Evolutionary conservation across 2,113 vertebrate genomes (phyloP).

Genomic region (Cephalopholis sonnerati): DNA sequence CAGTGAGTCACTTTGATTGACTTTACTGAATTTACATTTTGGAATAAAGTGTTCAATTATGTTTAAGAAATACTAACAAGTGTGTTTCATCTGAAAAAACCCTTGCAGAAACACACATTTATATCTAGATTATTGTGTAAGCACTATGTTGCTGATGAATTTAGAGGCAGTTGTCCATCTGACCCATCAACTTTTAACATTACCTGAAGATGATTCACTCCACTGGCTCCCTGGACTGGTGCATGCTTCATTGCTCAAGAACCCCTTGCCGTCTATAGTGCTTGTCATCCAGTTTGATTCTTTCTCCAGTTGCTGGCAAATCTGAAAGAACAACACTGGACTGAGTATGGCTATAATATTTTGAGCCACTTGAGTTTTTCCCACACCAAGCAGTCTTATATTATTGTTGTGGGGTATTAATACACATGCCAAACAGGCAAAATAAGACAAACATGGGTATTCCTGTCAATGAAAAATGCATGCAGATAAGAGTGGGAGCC

Average conservation of each 20-base stretch:
- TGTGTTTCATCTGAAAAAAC: neutral
- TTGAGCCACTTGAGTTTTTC: slow-evolving; percentile 15
- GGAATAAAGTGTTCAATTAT: neutral
- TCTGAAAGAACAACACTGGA: slow-evolving; percentile 78
- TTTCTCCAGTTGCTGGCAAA: slow-evolving; percentile 80
- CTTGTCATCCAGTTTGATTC: slow-evolving; percentile 57
- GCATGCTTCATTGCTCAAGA: slow-evolving; percentile 81
- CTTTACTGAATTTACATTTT: neutral
- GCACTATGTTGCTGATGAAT: neutral
- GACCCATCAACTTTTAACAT: slow-evolving; percentile 16
- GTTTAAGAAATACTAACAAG: neutral
- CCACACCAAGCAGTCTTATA: slow-evolving; percentile 15
- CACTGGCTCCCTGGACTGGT: slow-evolving; percentile 82
- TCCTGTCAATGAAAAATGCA: slow-evolving; percentile 79
- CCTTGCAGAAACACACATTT: neutral
- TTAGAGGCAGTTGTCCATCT: neutral
- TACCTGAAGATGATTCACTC: slow-evolving; percentile 85
- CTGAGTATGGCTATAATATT: slow-evolving; percentile 56
- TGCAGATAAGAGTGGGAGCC: slow-evolving; percentile 4
- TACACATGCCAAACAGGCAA: slow-evolving; percentile 45
- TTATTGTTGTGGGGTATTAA: slow-evolving; percentile 5
- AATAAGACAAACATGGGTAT: slow-evolving; percentile 69
- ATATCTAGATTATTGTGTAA: neutral
- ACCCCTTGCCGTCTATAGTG: slow-evolving; percentile 58
- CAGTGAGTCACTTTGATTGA: neutral